phyloP scores from a whole-genome alignment of 2,888 invertebrate genomes.

The Dynastes hyllus region DNA sequence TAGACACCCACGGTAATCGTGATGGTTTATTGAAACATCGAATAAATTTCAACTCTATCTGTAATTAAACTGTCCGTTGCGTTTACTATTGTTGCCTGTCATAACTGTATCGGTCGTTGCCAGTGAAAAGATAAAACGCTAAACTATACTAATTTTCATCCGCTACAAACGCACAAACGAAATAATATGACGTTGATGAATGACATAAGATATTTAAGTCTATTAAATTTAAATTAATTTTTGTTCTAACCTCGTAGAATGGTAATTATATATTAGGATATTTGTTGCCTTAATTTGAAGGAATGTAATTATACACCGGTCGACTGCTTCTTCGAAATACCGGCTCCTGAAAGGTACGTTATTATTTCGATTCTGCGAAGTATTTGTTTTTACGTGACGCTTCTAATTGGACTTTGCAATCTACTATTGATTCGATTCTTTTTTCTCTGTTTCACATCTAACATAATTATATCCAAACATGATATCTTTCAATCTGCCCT shows the following conservation, averaged over 20 bases:
- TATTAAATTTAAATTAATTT: slow-evolving; percentile 47
- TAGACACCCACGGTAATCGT: slow-evolving; percentile 52
- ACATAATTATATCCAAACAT: slow-evolving; percentile 20
- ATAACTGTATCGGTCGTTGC: slow-evolving; percentile 44
- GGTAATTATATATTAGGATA: slow-evolving; percentile 46
- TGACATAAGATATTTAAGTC: slow-evolving; percentile 46
- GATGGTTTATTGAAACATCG: slow-evolving; percentile 52
- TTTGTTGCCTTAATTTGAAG: slow-evolving; percentile 40
- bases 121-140: slow-evolving; percentile 39
- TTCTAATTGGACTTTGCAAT: slow-evolving; percentile 19
- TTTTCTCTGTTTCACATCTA: not conserved
- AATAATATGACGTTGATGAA: slow-evolving; percentile 48
- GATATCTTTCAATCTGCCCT: slow-evolving; percentile 15
- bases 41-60: slow-evolving; percentile 47
- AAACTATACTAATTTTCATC: slow-evolving; percentile 44
- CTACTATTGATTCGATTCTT: slow-evolving; percentile 1
- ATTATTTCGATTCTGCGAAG: slow-evolving; percentile 35
- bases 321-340: slow-evolving; percentile 14
- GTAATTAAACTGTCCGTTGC: slow-evolving; percentile 47
- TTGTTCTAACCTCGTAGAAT: slow-evolving; percentile 43
- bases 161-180: slow-evolving; percentile 37
- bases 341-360: slow-evolving; percentile 2
- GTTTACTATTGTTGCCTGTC: slow-evolving; percentile 45
- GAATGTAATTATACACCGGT: slow-evolving; percentile 36
- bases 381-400: slow-evolving; percentile 24